Evolutionary conservation across 2,113 vertebrate genomes (phyloP), one percentile per base, ranked within the genome.

Genomic region (Motacilla tschutschensis): DNA sequence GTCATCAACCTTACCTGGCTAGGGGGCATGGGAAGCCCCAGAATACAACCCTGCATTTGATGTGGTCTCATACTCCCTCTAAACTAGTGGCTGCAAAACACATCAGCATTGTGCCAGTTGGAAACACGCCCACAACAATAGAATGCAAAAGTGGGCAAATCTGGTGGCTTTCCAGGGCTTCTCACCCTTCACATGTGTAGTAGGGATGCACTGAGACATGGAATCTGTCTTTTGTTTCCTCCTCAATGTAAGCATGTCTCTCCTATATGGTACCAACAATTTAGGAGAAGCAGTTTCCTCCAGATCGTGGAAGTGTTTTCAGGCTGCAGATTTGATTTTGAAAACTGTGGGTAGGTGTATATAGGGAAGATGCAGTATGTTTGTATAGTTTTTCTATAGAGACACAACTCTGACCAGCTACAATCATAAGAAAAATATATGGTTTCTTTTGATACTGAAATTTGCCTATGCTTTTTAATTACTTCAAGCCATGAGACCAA

Each of bases 111-210:
- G n/a, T 63, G 22, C 18, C 72, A 79, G 41, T 5, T 54, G n/a
- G 8, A 60, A 47, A 67, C 24, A 44, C 6, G 31, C 2, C 8
- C 14, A 33, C 0, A 0, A 17, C 17, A 82, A 76, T 0, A 47
- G 12, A 47, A 70, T 0, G 2, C 35, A 62, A 13, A 51, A 47
- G 21, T 17, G 29, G 44, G 62, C 35, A 84, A 53, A 69, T 47
- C 4, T 77, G 46, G 41, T 43, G 22, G 47, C 29, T 51, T 60
- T 62, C n/a, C 29, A 74, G 25, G 33, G 64, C 17, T 69, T 72
- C 40, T 60, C 33, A 59, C 7, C 12, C 19, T 60, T 69, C 44
- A 35, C 35, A 70, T 51, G 17, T 48, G 21, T n/a, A 60, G 17
- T 2, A 51, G 8, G 10, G 29, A 62, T 28, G 54, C 3, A 44